phyloP scores from a whole-genome alignment of 2,888 invertebrate genomes.

The Drosophila atripex region DNA sequence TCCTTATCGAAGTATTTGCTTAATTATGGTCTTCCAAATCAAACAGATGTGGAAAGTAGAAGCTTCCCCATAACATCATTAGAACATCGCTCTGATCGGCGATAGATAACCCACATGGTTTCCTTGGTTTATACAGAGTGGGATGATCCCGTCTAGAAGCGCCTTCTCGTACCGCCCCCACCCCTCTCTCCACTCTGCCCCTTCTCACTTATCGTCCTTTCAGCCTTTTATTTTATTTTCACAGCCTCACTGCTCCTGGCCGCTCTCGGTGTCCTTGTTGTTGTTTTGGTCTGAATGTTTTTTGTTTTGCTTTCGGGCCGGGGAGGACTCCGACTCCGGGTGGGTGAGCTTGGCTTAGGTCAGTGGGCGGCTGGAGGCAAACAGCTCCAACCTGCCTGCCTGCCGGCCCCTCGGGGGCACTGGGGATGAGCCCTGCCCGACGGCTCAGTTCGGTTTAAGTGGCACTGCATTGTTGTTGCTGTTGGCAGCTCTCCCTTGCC shows the following conservation, averaged over 20 bases:
- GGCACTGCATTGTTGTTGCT: conserved; percentile 63
- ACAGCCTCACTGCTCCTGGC: conserved; percentile 63
- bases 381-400: conserved; percentile 12
- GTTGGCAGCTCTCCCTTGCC: conserved; percentile 76
- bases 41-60: not conserved
- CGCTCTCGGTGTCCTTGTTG: conserved; percentile 43
- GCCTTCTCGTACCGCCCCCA: not conserved
- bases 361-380: conserved; percentile 16
- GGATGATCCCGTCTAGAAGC: conserved; percentile 4
- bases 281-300: conserved; percentile 30
- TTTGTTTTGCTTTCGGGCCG: conserved; percentile 23
- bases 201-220: conserved; percentile 68
- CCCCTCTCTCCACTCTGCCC: conserved; percentile 36
- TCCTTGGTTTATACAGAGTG: not conserved
- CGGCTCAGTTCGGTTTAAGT: conserved; percentile 61
- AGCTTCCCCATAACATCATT: not conserved
- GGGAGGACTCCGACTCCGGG: conserved; percentile 7
- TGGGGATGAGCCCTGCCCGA: conserved; percentile 54
- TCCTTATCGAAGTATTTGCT: conserved; percentile 17
- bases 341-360: conserved; percentile 66
- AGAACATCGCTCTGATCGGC: not conserved
- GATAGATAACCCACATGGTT: not conserved
- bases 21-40: conserved; percentile 6
- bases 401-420: conserved; percentile 3
- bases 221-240: conserved; percentile 72